Base-by-base conservation (phyloP, 37 sponge, comb jelly and placozoan species). In the Diacarnus erythraeanus region DNA sequence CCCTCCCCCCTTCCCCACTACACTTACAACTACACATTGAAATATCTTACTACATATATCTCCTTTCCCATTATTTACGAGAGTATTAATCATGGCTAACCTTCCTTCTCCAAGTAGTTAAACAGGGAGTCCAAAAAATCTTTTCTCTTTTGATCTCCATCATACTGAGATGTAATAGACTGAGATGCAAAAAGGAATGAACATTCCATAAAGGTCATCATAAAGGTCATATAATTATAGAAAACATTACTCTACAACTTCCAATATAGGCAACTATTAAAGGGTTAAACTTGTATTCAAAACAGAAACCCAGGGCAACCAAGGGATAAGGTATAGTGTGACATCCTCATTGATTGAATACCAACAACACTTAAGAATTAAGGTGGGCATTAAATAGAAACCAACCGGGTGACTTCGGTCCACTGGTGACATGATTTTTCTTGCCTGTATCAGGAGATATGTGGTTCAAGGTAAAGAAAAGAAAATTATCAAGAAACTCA, bases 51-150 rank as follows among this genome's bases (percentile, higher is more conserved):
- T 70, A 70, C n/a, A 70, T 18, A 15, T 37, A 70, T 70, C 34
- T n/a, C n/a, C n/a, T n/a, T n/a, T n/a, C n/a, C n/a, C n/a, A n/a
- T n/a, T n/a, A n/a, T n/a, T n/a, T n/a, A 4, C 71, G 10, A 70
- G n/a, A 38, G 38, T 70, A 9, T 37, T 37, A 22, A 8, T 8
- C 25, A 69, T 69, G 40, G 6, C 25, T 60, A 42, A 83, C 89
- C 80, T 79, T 84, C 79, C 25, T 64, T 72, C 6, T 72, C 84
- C 21, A 79, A 56, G 75, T 34, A 83, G 18, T 78, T 21, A 18
- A 83, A 79, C 0, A 83, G 41, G n/a, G 17, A 21, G 43, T 89
- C 89, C 68, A 83, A 73, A 58, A 89, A 83, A 41, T 75, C 80
- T 35, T 83, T 83, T n/a, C 84, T 64, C 59, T 73, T 43, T 39